These are phyloP conservation scores for Hyperoplus immaculatus DNA, from an alignment of 2,797 vertebrate species.

Conservation along the genomic window DNA sequence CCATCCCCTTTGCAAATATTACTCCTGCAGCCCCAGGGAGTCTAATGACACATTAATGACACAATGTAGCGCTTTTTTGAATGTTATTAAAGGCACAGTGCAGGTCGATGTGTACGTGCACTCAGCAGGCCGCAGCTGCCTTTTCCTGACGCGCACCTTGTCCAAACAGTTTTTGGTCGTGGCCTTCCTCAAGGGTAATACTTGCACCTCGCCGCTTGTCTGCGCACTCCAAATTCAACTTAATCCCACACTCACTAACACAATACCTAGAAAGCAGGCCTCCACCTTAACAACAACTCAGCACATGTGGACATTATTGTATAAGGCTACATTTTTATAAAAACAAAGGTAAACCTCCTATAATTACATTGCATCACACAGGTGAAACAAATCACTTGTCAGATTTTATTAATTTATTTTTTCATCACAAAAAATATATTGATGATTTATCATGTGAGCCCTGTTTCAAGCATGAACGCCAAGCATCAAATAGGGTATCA, in stretches of 20 bases:
- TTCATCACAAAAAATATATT: not conserved
- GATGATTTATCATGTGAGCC: not conserved
- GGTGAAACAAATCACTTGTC: not conserved
- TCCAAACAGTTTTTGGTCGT: slow-evolving; percentile 44
- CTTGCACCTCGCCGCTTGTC: slow-evolving; percentile 61
- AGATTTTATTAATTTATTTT: too few species aligned
- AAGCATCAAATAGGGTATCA: not conserved
- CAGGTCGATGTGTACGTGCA: not conserved
- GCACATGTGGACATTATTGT: not conserved
- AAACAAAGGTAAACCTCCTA: not conserved
- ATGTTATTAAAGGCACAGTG: not conserved
- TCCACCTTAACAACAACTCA: not conserved
- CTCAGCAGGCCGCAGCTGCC: slow-evolving; percentile 58
- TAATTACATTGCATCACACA: not conserved
- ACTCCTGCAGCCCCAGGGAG: not conserved
- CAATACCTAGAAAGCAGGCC: not conserved
- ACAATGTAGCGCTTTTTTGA: slow-evolving; percentile 1
- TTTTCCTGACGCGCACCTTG: slow-evolving; percentile 53
- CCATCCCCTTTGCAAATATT: not conserved
- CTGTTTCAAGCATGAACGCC: not conserved
- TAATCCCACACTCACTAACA: not conserved
- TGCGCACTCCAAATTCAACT: slow-evolving; percentile 61
- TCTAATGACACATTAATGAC: not conserved
- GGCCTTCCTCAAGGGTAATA: slow-evolving; percentile 68
- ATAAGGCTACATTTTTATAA: not conserved